phyloP scores from a whole-genome alignment of 2,888 invertebrate genomes.

The Stegophylla sp. region DNA sequence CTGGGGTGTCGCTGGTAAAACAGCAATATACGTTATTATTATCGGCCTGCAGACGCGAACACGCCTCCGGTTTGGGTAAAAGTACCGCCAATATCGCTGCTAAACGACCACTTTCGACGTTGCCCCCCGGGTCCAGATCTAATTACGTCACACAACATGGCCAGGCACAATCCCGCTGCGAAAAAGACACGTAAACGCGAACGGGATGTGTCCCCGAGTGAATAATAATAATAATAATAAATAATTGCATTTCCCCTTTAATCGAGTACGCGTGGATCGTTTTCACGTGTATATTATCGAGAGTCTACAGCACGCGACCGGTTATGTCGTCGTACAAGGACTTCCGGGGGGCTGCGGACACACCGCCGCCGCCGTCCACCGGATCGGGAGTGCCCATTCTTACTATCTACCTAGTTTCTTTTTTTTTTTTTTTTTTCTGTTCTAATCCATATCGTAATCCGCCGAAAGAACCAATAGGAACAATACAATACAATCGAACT shows the following conservation, averaged over 20 bases:
- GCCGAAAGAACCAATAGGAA: no score
- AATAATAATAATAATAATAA: not conserved
- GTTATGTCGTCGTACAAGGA: not conserved
- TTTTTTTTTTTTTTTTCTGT: no score
- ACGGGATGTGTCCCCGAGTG: not conserved
- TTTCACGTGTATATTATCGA: not conserved
- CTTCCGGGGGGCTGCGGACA: not conserved
- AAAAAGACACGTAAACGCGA: not conserved
- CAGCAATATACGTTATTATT: not conserved
- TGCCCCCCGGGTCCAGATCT: not conserved
- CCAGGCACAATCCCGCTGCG: not conserved
- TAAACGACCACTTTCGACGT: not conserved
- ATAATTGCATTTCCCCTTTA: not conserved
- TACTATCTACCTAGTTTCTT: no score
- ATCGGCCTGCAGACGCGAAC: not conserved
- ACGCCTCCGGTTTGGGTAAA: not conserved
- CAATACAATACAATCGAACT: no score
- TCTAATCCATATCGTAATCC: no score
- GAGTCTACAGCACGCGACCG: not conserved
- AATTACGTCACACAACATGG: not conserved
- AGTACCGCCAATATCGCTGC: no score
- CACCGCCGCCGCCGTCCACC: no score
- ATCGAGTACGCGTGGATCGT: not conserved
- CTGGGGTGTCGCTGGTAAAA: not conserved
- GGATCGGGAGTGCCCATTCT: no score